phyloP scores from a whole-genome alignment of 2,113 vertebrate genomes.

The Pardalotus punctatus region DNA sequence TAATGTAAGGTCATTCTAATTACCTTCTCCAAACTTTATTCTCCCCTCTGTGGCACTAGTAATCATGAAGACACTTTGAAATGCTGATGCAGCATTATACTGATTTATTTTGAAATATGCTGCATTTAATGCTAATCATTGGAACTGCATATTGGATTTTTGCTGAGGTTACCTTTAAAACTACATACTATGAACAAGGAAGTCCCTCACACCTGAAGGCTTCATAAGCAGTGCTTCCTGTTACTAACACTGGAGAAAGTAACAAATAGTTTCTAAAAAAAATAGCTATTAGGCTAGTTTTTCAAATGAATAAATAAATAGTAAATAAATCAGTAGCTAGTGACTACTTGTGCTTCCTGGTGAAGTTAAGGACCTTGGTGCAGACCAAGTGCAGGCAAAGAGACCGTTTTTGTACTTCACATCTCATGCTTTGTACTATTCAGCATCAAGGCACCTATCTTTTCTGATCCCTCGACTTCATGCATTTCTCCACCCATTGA shows the following conservation, averaged over 20 bases:
- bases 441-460: neutral
- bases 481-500: neutral
- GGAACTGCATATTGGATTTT: neutral
- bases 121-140: neutral
- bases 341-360: neutral
- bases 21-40: neutral
- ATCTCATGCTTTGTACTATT: neutral
- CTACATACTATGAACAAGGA: neutral
- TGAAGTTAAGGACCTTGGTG: neutral
- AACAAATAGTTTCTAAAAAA: neutral
- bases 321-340: neutral
- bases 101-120: neutral
- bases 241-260: neutral
- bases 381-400: neutral
- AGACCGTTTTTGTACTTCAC: neutral
- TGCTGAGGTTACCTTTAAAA: neutral
- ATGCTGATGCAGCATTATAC: neutral
- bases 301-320: neutral
- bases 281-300: neutral
- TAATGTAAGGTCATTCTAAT: constrained; percentile 6
- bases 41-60: neutral
- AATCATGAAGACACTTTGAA: neutral
- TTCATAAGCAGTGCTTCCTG: neutral
- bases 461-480: neutral
- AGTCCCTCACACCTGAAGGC: neutral